These are phyloP conservation scores for Myotis planiceps DNA, from an alignment of 2,797 vertebrate genomes.

Conservation along the genomic window DNA sequence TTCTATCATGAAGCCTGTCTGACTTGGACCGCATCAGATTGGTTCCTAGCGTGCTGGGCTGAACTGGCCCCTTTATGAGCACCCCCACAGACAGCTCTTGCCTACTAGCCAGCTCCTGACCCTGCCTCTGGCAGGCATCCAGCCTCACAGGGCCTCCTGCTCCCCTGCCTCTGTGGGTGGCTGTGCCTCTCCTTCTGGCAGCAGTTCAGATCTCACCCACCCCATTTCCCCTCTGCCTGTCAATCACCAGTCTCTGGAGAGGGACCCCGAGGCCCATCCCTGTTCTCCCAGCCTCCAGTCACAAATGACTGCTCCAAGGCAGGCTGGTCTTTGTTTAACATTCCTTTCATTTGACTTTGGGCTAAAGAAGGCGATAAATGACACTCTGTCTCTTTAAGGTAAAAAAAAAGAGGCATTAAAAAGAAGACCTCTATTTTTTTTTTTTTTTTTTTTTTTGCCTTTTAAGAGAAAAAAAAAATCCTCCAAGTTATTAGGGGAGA, in stretches of 20 bases:
- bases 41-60: not conserved
- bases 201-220: not conserved
- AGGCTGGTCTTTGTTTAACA: constrained; percentile 80
- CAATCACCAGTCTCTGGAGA: constrained; percentile 78
- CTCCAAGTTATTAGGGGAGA: constrained; percentile 74
- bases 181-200: not conserved
- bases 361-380: constrained; percentile 66
- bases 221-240: constrained; percentile 28
- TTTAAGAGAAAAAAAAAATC: constrained; percentile 57
- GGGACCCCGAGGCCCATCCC: constrained; percentile 73
- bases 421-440: not conserved
- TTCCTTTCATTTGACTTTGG: constrained; percentile 71
- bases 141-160: not conserved
- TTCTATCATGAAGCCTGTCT: not conserved
- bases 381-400: constrained; percentile 71
- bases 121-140: not conserved
- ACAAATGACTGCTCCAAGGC: constrained; percentile 84
- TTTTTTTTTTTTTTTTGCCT: constrained; percentile 50
- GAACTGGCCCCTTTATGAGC: not conserved
- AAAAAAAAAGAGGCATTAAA: constrained; percentile 56
- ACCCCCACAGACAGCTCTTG: not conserved
- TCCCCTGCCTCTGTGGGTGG: not conserved
- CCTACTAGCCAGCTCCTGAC: not conserved
- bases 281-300: constrained; percentile 51
- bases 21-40: not conserved